Evolutionary conservation across 2,797 vertebrate species (phyloP).

Genomic region (Coregonus sp.): DNA sequence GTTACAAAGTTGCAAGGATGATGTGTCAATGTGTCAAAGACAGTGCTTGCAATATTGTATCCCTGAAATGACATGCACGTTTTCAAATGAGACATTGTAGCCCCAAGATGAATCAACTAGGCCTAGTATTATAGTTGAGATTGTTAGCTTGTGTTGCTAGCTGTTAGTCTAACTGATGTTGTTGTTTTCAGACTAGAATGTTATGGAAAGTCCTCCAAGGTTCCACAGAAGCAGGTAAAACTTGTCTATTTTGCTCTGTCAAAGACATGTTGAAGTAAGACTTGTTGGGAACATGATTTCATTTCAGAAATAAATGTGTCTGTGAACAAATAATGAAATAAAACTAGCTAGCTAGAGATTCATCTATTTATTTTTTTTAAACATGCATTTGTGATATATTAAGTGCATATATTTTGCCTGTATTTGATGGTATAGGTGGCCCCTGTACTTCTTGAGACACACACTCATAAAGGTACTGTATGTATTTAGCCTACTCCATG

Average conservation of each 20-base stretch:
- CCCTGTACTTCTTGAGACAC: background rate
- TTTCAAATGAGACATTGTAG: too few species aligned
- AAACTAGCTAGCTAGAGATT: background rate
- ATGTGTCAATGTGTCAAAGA: background rate
- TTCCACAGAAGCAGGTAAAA: conserved; percentile 39
- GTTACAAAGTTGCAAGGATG: background rate
- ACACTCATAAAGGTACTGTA: background rate
- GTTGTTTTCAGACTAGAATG: conserved; percentile 32
- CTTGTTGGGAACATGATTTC: background rate
- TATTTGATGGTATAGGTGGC: background rate
- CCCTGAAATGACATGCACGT: too few species aligned
- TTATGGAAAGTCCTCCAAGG: conserved; percentile 16
- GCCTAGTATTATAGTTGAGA: background rate
- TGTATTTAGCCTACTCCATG: background rate
- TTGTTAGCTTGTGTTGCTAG: background rate
- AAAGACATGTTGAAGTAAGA: too few species aligned
- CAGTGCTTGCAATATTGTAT: background rate
- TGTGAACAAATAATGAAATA: background rate
- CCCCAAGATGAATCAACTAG: too few species aligned
- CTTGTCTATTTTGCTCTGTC: too few species aligned
- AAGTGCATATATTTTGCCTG: background rate
- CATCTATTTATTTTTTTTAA: background rate
- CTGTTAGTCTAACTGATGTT: background rate
- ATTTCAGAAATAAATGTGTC: background rate
- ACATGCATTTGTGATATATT: too few species aligned